A percentile compares a stretch with the other conserved stretches of the same genome.
Evolutionary conservation across 2,888 invertebrate genomes (phyloP).

Genomic region (Ormyrus rosae): DNA sequence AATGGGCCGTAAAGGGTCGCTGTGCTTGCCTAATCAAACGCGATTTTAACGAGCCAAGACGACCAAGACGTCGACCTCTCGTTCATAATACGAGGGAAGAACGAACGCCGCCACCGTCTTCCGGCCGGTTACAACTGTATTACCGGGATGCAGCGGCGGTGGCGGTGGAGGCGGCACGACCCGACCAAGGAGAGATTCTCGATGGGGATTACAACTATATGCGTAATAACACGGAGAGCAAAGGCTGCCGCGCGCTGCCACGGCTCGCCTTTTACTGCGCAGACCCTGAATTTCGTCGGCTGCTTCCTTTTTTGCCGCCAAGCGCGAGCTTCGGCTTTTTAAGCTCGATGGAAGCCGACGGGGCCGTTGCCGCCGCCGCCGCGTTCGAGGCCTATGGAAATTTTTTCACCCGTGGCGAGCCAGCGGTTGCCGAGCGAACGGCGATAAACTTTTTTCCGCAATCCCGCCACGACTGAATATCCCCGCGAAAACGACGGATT

Average conservation of each 20-base stretch:
- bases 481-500: too few relatives aligned
- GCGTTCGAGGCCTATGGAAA: background rate
- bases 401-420: background rate
- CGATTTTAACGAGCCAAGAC: conserved; percentile 63
- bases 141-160: background rate
- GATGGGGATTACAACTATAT: background rate
- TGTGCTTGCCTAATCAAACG: conserved; percentile 61
- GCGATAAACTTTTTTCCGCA: too few relatives aligned
- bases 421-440: too few relatives aligned
- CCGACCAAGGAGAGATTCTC: background rate
- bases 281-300: conserved; percentile 34
- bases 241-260: background rate
- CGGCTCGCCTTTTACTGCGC: conserved; percentile 24
- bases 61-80: conserved; percentile 23
- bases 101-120: conserved; percentile 12
- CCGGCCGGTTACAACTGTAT: conserved; percentile 42
- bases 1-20: conserved; percentile 62
- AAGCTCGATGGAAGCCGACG: background rate
- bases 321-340: too few relatives aligned
- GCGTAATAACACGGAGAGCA: background rate
- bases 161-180: background rate
- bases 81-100: conserved; percentile 20
- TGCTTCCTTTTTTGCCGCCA: background rate
- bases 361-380: background rate
- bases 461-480: too few relatives aligned